Percentiles rank a stretch among this genome's conserved stretches.
phyloP scores from a whole-genome alignment of 1,140 invertebrate genomes.

The Drosophila subpulchrella region DNA sequence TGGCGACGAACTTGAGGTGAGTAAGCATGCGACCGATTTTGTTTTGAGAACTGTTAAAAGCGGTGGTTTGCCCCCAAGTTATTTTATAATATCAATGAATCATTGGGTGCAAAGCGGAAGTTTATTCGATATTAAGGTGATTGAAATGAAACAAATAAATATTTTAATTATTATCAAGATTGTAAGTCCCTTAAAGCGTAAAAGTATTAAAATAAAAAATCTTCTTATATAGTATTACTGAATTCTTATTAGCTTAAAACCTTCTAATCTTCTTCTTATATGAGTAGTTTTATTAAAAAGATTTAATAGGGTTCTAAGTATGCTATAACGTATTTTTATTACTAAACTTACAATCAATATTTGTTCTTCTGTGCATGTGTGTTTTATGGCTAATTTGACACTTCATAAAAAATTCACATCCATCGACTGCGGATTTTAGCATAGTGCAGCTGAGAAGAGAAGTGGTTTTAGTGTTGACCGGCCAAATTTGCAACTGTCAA shows the following conservation, averaged over 20 bases:
- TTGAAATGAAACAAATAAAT: too few species aligned
- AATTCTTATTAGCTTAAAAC: background rate
- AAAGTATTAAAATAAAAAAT: background rate
- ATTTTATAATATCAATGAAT: constrained; percentile 5
- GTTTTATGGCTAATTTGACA: constrained; percentile 73
- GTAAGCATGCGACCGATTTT: constrained; percentile 23
- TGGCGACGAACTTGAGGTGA: constrained; percentile 58
- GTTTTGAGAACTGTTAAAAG: background rate
- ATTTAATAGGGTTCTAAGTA: background rate
- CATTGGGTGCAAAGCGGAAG: constrained; percentile 5
- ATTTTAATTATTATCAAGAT: too few species aligned
- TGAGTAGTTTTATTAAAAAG: too few species aligned
- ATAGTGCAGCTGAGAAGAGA: constrained; percentile 32
- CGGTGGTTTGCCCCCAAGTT: background rate
- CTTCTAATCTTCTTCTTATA: background rate
- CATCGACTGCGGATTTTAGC: constrained; percentile 14
- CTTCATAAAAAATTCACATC: constrained; percentile 65
- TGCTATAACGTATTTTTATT: constrained; percentile 1
- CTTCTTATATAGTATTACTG: too few species aligned
- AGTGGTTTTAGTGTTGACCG: constrained; percentile 39
- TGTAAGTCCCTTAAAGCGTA: background rate
- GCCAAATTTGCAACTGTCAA: constrained; percentile 66
- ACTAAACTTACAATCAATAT: background rate
- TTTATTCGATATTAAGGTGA: background rate
- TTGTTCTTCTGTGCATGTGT: background rate